Base-by-base conservation (phyloP, 2,797 vertebrate genomes). In the Eptatretus atami region DNA sequence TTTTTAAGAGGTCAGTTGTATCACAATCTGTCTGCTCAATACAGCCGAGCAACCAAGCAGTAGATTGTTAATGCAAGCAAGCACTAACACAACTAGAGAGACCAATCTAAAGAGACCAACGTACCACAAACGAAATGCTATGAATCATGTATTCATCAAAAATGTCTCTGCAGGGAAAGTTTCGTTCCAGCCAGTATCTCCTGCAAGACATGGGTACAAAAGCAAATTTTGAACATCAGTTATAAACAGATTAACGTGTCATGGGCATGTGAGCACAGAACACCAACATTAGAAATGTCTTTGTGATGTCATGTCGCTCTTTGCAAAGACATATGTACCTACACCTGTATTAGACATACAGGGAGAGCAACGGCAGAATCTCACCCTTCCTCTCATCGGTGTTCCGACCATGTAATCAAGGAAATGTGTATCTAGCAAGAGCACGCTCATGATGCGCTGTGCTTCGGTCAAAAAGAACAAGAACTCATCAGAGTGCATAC, bases 51-150 rank as follows among this genome's bases (percentile, higher is more conserved):
- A 44, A 44, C 31, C 31, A 44, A 44, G 31, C 31, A 44, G 31
- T 5, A 44, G 31, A 8, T 44, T 44, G 31, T 8, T 8, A 44
- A 4, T 5, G 31, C 31, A 44, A 44, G 31, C 31, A 44, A 44
- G 31, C 31, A 44, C 31, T 44, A 44, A 44, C 73, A 76, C 78
- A 94, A 86, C 84, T 95, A n/a, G 88, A 70, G 80, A 67, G 85
- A 94, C 90, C 86, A 93, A 71, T 93, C 87, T 66, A 95, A 95
- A 73, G n/a, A n/a, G n/a, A n/a, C n/a, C n/a, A n/a, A n/a, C n/a
- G n/a, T n/a, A n/a, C n/a, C n/a, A n/a, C n/a, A n/a, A n/a, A n/a
- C n/a, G n/a, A n/a, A n/a, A n/a, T n/a, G n/a, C n/a, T n/a, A n/a
- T n/a, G n/a, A n/a, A n/a, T n/a, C n/a, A n/a, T n/a, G n/a, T 84